Percentiles rank a stretch among this genome's conserved stretches.
Evolutionary conservation across 2,888 invertebrate genomes (phyloP).

Genomic region (Pachliopta kotzebuea): DNA sequence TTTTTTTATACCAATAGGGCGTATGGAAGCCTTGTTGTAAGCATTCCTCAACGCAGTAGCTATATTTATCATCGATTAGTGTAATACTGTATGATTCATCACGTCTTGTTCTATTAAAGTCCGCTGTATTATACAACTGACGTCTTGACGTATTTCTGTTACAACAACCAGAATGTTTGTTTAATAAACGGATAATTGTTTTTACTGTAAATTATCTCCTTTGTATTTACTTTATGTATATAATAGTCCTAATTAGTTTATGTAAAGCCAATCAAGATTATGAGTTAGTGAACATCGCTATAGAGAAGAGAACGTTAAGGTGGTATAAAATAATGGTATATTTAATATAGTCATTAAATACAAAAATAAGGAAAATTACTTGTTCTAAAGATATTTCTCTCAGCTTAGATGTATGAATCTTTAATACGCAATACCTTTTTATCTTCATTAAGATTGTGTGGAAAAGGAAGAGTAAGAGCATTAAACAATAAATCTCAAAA

Average conservation of each 20-base stretch:
- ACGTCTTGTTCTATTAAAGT: slow-evolving; percentile 56
- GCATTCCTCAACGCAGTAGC: slow-evolving; percentile 39
- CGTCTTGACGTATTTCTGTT: slow-evolving; percentile 52
- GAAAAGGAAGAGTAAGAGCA: too few species aligned
- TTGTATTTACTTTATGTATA: not conserved
- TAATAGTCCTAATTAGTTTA: not conserved
- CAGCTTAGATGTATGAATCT: too few species aligned
- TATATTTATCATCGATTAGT: slow-evolving; percentile 72
- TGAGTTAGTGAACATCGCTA: not conserved
- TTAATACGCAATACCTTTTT: too few species aligned
- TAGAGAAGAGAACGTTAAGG: not conserved
- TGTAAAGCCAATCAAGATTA: not conserved
- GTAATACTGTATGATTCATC: slow-evolving; percentile 68
- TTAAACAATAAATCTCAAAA: too few species aligned
- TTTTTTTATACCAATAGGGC: not conserved
- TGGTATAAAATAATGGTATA: too few species aligned
- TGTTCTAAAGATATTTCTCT: too few species aligned
- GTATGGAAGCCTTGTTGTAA: not conserved
- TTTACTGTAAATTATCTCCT: not conserved
- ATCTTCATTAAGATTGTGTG: too few species aligned
- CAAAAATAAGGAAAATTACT: too few species aligned
- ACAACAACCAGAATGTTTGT: slow-evolving; percentile 39
- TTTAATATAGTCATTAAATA: too few species aligned
- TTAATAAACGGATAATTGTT: slow-evolving; percentile 11
- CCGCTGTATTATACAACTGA: slow-evolving; percentile 51